Evolutionary conservation across 2,113 vertebrate genomes (phyloP), one percentile per base, ranked within the genome.

Genomic region (Ascaphus truei): DNA sequence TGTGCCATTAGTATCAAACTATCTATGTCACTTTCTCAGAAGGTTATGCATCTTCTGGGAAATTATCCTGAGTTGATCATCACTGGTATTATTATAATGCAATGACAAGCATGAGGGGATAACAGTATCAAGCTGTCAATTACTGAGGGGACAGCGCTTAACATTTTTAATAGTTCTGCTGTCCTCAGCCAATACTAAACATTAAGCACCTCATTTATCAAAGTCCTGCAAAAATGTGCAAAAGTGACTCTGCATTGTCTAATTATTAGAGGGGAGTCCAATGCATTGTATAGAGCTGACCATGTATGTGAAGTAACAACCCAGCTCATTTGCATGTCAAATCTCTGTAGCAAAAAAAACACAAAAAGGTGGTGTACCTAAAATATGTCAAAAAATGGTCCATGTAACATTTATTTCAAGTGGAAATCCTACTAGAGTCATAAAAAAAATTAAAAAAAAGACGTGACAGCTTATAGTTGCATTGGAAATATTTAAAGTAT

Each of bases 41-140:
- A 56, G 53, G 39, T 68, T 68, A 58, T 48, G 30, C 31, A 59
- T 68, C 65, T 68, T 50, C 55, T 34, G 65, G 65, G 65, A 68
- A 68, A 68, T 59, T 48, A 68, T 68, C 31, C 65, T 50, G 41
- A 11, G 53, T 50, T 68, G 30, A 56, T 68, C 58, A 68, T 68
- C 53, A 50, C 41, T 68, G 29, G 55, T 59, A 68, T 58, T 59
- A 68, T 68, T 68, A 59, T 59, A 68, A 50, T 59, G 65, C 65
- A 68, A 68, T 59, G 65, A 68, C 55, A 68, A 68, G 65, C 65
- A 68, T 68, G 65, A 68, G 33, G 65, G 53, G 65, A 58, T 68
- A 68, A 68, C 65, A 68, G 55, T 68, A 68, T 68, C 65, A 68
- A 58, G 22, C 43, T 68, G 65, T 68, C 65, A 68, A 68, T 68